Percentiles rank a stretch among this genome's conserved stretches.
phyloP scores from a whole-genome alignment of 2,113 vertebrate species.

The Strix aluco region DNA sequence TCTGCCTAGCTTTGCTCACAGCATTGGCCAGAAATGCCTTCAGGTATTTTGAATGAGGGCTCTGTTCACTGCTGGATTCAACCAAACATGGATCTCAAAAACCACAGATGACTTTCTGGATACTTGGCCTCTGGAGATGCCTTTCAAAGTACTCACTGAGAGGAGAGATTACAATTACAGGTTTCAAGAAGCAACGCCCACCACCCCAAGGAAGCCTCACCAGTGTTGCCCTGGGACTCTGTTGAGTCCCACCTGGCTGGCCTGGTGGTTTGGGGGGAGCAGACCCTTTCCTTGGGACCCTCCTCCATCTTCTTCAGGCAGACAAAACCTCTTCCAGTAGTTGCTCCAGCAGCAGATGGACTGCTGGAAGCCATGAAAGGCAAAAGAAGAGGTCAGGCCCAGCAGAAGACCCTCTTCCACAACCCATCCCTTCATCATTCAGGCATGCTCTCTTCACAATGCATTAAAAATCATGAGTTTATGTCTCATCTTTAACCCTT shows the following conservation, averaged over 20 bases:
- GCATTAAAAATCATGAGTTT: background rate
- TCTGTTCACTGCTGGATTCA: background rate
- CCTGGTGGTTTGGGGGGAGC: background rate
- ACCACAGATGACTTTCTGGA: background rate
- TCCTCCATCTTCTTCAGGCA: background rate
- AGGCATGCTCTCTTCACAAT: rapidly evolving
- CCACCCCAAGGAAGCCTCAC: background rate
- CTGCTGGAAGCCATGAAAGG: background rate
- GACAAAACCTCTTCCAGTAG: background rate
- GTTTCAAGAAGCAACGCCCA: background rate
- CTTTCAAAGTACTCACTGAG: background rate
- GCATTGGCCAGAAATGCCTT: background rate
- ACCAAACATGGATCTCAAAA: background rate
- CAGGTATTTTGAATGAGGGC: background rate
- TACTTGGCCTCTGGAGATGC: background rate
- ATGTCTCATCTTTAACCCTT: background rate
- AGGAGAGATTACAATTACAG: background rate
- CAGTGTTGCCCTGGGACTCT: background rate
- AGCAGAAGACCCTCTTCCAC: background rate
- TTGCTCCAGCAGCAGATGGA: background rate
- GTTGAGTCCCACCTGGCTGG: background rate
- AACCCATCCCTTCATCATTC: background rate
- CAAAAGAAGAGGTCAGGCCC: background rate
- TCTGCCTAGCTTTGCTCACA: background rate
- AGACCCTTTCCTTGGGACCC: background rate